Evolutionary conservation across 2,113 vertebrate genomes (phyloP).

Genomic region (Ia io): DNA sequence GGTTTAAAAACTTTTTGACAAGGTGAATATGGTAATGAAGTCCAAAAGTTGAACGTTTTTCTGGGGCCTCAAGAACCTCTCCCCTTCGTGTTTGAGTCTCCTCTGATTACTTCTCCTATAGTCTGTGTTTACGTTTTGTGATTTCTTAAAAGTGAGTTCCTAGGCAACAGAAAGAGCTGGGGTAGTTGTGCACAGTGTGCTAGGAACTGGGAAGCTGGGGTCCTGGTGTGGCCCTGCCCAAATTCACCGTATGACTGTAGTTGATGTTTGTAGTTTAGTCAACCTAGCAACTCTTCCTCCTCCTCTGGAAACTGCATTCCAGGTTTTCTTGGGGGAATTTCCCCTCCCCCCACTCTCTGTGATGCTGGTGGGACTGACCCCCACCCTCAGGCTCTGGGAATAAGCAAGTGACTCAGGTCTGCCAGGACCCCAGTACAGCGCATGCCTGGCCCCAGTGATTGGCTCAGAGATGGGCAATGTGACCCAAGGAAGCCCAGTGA

Average conservation of each 20-base stretch:
- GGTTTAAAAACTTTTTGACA: neutral
- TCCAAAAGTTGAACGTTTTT: neutral
- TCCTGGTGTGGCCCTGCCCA: neutral
- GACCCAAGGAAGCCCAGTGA: neutral
- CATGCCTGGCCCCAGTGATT: neutral
- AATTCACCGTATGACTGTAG: neutral
- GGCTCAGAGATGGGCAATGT: neutral
- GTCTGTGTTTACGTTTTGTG: constrained; percentile 37
- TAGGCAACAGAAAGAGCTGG: constrained; percentile 37
- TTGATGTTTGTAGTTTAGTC: neutral
- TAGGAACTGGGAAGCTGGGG: neutral
- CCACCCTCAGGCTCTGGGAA: neutral
- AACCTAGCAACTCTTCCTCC: neutral
- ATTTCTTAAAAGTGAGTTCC: constrained; percentile 38
- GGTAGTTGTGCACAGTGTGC: neutral
- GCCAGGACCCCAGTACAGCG: neutral
- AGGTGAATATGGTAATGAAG: neutral
- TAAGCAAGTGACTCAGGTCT: neutral
- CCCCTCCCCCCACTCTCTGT: neutral
- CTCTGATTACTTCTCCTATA: constrained; percentile 4
- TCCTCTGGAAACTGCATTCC: neutral
- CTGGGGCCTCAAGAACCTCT: neutral
- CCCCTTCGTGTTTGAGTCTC: neutral
- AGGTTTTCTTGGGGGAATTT: neutral
- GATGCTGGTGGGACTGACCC: neutral